These are phyloP conservation scores for Anser brachyrhynchus DNA, from an alignment of 2,113 vertebrate species.

Conservation along the genomic window DNA sequence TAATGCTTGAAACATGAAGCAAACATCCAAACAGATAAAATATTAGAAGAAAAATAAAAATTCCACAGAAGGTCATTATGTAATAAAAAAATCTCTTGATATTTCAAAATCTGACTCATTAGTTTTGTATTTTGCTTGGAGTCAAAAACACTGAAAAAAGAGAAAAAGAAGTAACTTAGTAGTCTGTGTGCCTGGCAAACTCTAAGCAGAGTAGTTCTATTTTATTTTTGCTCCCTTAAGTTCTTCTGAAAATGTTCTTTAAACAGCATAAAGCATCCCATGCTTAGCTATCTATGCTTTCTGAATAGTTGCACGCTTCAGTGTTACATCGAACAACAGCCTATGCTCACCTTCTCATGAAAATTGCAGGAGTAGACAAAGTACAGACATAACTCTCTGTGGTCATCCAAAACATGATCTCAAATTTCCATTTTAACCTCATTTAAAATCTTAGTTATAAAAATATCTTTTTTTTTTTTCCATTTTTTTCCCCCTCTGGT, in stretches of 20 bases:
- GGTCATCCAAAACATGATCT: constrained; percentile 9
- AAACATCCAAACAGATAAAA: not conserved
- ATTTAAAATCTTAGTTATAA: constrained; percentile 11
- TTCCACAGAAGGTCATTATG: not conserved
- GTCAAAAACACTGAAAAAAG: not conserved
- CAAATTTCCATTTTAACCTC: constrained; percentile 32
- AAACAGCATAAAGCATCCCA: not conserved
- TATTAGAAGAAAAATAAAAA: not conserved
- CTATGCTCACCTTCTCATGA: not conserved
- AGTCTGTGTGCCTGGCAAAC: not conserved
- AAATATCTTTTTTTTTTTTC: not conserved
- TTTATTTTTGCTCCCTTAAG: not conserved
- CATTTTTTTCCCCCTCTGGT: not conserved
- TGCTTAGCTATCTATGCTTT: not conserved
- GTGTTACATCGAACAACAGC: not conserved
- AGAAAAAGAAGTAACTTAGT: not conserved
- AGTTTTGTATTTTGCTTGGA: not conserved
- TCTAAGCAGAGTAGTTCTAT: not conserved
- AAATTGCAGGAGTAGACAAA: constrained; percentile 1
- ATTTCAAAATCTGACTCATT: not conserved
- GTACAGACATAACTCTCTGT: constrained; percentile 11
- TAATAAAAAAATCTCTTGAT: not conserved
- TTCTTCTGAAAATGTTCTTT: not conserved
- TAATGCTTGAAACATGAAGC: not conserved
- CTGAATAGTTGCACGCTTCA: not conserved